A percentile compares a stretch with the other conserved stretches of the same genome.
phyloP scores from a whole-genome alignment of 2,797 vertebrate species.

The Catamblyrhynchus diadema region DNA sequence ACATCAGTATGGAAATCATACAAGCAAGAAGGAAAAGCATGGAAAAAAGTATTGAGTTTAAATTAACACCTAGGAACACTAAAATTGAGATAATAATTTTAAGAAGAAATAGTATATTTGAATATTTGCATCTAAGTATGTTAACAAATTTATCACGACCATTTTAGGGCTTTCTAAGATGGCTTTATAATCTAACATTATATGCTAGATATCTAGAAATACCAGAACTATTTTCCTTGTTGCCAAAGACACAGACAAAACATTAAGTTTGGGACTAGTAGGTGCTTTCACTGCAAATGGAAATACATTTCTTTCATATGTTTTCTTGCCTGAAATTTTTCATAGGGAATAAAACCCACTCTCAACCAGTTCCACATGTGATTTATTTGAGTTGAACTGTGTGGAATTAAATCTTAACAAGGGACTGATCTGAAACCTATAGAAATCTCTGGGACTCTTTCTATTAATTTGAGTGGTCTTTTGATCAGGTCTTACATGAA shows the following conservation, averaged over 20 bases:
- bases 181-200: neutral
- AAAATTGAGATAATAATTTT: neutral
- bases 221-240: neutral
- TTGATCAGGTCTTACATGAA: neutral
- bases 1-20: neutral
- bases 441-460: constrained; percentile 24
- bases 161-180: neutral
- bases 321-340: neutral
- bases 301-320: neutral
- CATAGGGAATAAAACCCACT: neutral
- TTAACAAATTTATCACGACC: neutral
- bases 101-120: neutral
- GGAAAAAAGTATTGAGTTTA: neutral
- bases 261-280: neutral
- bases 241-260: constrained; percentile 10
- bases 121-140: neutral
- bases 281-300: neutral
- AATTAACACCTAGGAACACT: neutral
- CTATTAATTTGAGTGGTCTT: constrained; percentile 27
- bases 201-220: neutral
- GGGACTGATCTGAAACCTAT: neutral
- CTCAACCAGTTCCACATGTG: neutral
- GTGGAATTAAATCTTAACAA: constrained; percentile 27
- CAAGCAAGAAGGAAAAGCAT: neutral
- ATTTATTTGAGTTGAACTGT: constrained; percentile 3